Base-by-base conservation (phyloP, 2,797 vertebrate species). In the Orientallactaga sibirica region DNA sequence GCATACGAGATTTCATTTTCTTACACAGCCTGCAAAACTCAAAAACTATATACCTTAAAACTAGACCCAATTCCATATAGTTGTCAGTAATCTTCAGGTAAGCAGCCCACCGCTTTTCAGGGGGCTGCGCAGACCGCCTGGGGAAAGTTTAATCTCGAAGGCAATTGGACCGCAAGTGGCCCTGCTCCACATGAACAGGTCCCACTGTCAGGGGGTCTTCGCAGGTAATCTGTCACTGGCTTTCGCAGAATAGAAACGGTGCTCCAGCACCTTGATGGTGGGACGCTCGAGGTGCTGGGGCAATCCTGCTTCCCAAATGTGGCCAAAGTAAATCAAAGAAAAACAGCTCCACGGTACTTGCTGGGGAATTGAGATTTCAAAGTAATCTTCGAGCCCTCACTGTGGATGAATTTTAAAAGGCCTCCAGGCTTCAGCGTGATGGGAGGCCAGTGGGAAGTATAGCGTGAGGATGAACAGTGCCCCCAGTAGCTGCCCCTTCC, bases 291-390 rank as follows among this genome's bases (percentile, higher is more conserved):
- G 85, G 78, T 84, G 78, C 79, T 37, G 87, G 29, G 68, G 81
- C 87, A 96, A 94, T 93, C 86, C 78, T 89, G 94, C 92, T 91
- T 92, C 96, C 97, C 94, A 96, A 86, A 94, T 76, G 95, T 86
- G 88, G 80, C 96, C 55, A 61, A 91, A 95, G 96, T 97, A 97
- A 98, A 98, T 97, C 97, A 98, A 96, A 95, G 94, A 29, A 64
- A 94, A 96, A 96, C 20, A 76, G 41, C 83, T 93, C 91, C n/a
- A 94, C 96, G 94, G 87, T 97, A 96, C 92, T 88, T 80, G 92
- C 96, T 16, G 55, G 96, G 97, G 95, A 97, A 96, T 0, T 90
- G 88, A 94, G 97, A 97, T 96, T 97, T 94, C 95, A 96, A 96
- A 91, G 93, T 70, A 95, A 94, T 92, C 82, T 96, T 96, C 94